A percentile compares a stretch with the other conserved stretches of the same genome.
phyloP scores from a whole-genome alignment of 2,888 invertebrate genomes.

The Eupithecia tripunctaria region DNA sequence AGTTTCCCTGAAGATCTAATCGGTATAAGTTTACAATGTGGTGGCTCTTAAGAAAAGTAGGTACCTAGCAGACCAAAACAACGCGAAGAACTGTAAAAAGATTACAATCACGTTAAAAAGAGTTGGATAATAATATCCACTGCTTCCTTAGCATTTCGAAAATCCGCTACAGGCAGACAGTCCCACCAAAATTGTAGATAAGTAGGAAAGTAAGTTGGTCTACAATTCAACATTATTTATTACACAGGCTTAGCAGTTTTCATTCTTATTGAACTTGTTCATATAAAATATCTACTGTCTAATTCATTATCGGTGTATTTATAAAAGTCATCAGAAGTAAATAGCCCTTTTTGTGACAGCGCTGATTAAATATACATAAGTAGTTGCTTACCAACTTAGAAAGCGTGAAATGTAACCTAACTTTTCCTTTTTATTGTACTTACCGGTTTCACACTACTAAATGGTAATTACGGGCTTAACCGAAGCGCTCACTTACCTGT shows the following conservation, averaged over 20 bases:
- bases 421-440: conserved; percentile 38
- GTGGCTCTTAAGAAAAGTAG: conserved; percentile 27
- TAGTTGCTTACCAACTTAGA: conserved; percentile 37
- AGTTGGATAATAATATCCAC: conserved; percentile 40
- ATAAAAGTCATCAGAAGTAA: not conserved
- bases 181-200: not conserved
- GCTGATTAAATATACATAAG: conserved; percentile 42
- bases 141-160: not conserved
- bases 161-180: not conserved
- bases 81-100: conserved; percentile 49
- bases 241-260: not conserved
- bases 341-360: not conserved
- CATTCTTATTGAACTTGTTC: not conserved
- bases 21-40: not conserved
- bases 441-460: conserved; percentile 29
- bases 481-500: conserved; percentile 65
- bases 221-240: not conserved
- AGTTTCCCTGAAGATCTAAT: not conserved
- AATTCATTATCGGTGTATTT: not conserved
- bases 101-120: conserved; percentile 55
- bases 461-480: conserved; percentile 16
- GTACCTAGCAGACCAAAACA: conserved; percentile 45
- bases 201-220: not conserved
- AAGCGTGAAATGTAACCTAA: conserved; percentile 49
- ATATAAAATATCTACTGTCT: not conserved